phyloP scores from a whole-genome alignment of 2,888 invertebrate species.

The Amphipyra tragopoginis region DNA sequence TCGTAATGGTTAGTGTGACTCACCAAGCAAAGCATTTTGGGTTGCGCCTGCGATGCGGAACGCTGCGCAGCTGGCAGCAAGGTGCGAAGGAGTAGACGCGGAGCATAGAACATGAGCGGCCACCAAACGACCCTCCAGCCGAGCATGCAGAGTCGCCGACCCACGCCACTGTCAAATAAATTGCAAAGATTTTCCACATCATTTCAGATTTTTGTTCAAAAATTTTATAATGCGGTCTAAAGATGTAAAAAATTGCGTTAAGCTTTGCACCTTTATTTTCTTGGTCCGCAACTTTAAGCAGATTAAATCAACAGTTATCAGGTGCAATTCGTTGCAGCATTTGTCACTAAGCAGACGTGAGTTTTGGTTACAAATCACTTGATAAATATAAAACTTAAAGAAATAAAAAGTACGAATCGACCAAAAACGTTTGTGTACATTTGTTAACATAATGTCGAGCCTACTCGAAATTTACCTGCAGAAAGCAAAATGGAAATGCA shows the following conservation, averaged over 20 bases:
- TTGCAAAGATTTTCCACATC: slow-evolving; percentile 39
- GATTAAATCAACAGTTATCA: slow-evolving; percentile 70
- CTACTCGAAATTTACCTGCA: slow-evolving; percentile 32
- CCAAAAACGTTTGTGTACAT: slow-evolving; percentile 45
- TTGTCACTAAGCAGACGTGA: slow-evolving; percentile 57
- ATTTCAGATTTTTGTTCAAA: slow-evolving; percentile 46
- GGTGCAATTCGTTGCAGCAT: slow-evolving; percentile 65
- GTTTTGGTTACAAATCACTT: slow-evolving; percentile 58
- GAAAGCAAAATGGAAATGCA: slow-evolving; percentile 52
- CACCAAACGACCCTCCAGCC: slow-evolving; percentile 94
- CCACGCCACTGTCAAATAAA: slow-evolving; percentile 93
- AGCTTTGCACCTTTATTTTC: slow-evolving; percentile 59
- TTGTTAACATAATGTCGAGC: slow-evolving; percentile 55
- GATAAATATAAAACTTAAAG: slow-evolving; percentile 53
- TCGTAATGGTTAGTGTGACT: slow-evolving; percentile 41
- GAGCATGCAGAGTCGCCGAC: slow-evolving; percentile 92
- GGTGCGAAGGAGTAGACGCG: slow-evolving; percentile 88
- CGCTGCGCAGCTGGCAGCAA: slow-evolving; percentile 95
- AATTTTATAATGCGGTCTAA: slow-evolving; percentile 45
- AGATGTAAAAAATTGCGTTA: slow-evolving; percentile 62
- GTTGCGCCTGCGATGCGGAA: slow-evolving; percentile 95
- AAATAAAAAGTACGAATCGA: slow-evolving; percentile 48
- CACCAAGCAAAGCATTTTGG: slow-evolving; percentile 81
- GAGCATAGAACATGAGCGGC: slow-evolving; percentile 94
- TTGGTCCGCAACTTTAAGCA: slow-evolving; percentile 61